Conservation (phyloP, 2,113 vertebrate genomes). For the Pteronura brasiliensis region DNA sequence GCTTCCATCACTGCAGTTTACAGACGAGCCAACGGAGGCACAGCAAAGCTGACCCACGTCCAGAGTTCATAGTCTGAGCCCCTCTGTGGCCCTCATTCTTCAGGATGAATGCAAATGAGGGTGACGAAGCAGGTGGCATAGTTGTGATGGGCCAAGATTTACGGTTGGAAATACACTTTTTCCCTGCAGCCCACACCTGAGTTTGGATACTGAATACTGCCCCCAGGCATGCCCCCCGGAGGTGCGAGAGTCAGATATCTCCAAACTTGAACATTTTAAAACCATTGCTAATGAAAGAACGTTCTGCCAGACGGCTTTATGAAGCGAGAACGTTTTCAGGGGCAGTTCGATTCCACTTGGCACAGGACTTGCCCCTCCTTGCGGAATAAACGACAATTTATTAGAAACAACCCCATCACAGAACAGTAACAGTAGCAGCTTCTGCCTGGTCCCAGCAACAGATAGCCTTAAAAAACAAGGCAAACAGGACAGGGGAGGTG, state of each 20-base stretch:
- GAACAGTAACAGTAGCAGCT: not conserved
- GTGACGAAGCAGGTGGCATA: rapidly evolving
- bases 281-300: not conserved
- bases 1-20: not conserved
- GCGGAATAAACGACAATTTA: rapidly evolving
- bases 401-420: not conserved
- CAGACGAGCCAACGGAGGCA: not conserved
- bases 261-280: not conserved
- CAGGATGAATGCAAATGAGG: not conserved
- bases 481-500: not conserved
- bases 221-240: rapidly evolving
- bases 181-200: rapidly evolving
- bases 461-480: not conserved
- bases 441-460: rapidly evolving
- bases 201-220: rapidly evolving
- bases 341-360: not conserved
- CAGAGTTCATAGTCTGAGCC: no score
- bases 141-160: rapidly evolving
- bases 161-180: rapidly evolving
- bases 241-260: not conserved
- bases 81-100: rapidly evolving
- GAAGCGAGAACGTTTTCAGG: rapidly evolving
- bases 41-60: no score
- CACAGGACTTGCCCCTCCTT: rapidly evolving
- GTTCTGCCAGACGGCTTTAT: not conserved